These are phyloP conservation scores for Acipenser ruthenus DNA, from an alignment of 2,797 vertebrate genomes.

Conservation along the genomic window DNA sequence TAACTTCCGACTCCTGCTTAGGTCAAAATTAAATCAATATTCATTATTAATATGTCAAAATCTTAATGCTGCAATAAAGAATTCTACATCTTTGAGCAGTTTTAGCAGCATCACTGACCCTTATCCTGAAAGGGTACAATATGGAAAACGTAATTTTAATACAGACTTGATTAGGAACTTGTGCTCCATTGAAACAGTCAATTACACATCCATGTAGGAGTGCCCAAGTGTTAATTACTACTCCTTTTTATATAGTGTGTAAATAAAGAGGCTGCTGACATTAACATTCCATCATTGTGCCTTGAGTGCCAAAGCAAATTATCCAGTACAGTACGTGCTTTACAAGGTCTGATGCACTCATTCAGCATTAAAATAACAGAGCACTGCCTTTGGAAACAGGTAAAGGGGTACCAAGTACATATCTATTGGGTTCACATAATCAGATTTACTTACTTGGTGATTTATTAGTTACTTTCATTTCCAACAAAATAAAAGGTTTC, in stretches of 20 bases:
- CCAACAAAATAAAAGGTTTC: too few relatives aligned
- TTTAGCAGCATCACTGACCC: slow-evolving; percentile 88
- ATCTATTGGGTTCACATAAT: too few relatives aligned
- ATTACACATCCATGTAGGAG: slow-evolving; percentile 95
- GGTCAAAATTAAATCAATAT: slow-evolving; percentile 49
- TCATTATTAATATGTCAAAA: slow-evolving; percentile 90
- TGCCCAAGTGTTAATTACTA: slow-evolving; percentile 98
- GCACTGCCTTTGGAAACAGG: slow-evolving; percentile 1
- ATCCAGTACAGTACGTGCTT: slow-evolving; percentile 44
- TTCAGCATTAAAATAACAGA: slow-evolving; percentile 42
- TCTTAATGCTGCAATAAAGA: slow-evolving; percentile 93
- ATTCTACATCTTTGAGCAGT: slow-evolving; percentile 83
- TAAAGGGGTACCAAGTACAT: not conserved
- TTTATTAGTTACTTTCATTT: too few relatives aligned
- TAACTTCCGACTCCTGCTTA: slow-evolving; percentile 28
- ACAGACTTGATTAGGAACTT: slow-evolving; percentile 86
- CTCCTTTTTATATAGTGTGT: slow-evolving; percentile 86
- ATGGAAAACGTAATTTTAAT: slow-evolving; percentile 88
- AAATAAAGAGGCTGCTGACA: slow-evolving; percentile 99
- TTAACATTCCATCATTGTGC: slow-evolving; percentile 95
- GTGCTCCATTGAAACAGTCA: slow-evolving; percentile 97
- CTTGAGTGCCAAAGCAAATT: slow-evolving; percentile 76
- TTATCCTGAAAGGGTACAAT: slow-evolving; percentile 78
- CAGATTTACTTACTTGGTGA: too few relatives aligned
- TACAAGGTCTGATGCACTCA: slow-evolving; percentile 27